Evolutionary conservation across 2,113 vertebrate species (phyloP).

Genomic region (Terrapene triunguis): DNA sequence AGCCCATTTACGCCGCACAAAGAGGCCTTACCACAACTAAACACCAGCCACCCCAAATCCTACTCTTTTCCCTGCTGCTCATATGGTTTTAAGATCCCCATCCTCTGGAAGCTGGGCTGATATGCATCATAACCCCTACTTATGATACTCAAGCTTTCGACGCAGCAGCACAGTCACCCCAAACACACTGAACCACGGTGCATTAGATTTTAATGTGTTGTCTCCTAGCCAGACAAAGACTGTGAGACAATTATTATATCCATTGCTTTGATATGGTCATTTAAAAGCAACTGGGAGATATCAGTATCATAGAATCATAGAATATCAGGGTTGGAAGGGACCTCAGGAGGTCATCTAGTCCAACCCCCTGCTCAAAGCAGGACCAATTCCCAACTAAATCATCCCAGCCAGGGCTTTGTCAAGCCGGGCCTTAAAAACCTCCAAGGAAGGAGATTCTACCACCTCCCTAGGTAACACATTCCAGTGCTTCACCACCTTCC

Average conservation of each 20-base stretch:
- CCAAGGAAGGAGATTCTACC: too few species aligned
- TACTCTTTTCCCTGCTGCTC: not conserved
- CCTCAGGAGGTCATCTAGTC: too few species aligned
- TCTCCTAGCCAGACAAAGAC: not conserved
- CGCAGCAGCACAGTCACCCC: not conserved
- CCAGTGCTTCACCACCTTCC: too few species aligned
- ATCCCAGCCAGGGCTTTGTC: too few species aligned
- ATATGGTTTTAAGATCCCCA: not conserved
- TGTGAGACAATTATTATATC: not conserved
- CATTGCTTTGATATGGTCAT: not conserved
- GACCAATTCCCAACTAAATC: too few species aligned
- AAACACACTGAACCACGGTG: not conserved
- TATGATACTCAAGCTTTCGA: not conserved
- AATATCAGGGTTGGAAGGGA: too few species aligned
- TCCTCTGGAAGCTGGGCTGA: not conserved
- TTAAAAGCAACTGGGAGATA: not conserved
- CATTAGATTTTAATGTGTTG: not conserved
- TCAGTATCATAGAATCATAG: not conserved
- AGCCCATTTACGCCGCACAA: not conserved
- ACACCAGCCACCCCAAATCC: not conserved
- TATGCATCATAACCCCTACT: not conserved
- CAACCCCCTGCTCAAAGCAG: too few species aligned
- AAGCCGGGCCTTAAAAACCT: too few species aligned
- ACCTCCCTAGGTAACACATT: too few species aligned
- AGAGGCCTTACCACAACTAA: not conserved